phyloP scores from a whole-genome alignment of 2,113 vertebrate genomes.

The Ursus arctos region DNA sequence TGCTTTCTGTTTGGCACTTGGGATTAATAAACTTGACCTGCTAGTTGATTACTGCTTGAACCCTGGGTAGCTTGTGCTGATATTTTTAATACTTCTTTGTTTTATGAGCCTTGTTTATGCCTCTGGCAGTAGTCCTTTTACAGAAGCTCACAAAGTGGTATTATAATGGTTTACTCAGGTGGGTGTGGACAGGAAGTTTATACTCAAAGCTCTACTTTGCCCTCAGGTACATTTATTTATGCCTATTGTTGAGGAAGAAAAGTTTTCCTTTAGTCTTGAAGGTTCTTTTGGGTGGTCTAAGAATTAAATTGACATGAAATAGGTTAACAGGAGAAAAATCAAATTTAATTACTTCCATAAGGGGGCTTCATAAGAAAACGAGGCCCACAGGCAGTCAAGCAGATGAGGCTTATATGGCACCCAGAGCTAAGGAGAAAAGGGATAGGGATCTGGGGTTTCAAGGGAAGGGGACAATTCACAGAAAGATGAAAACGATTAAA shows the following conservation, averaged over 20 bases:
- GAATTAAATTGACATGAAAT: background rate
- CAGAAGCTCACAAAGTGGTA: background rate
- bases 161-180: background rate
- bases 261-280: background rate
- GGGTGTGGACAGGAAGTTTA: background rate
- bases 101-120: conserved; percentile 10
- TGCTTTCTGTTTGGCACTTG: background rate
- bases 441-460: background rate
- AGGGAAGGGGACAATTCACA: background rate
- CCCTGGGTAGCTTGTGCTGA: background rate
- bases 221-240: conserved; percentile 28
- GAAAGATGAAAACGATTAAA: background rate
- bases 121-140: conserved; percentile 21
- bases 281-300: background rate
- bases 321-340: background rate
- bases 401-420: background rate
- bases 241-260: background rate
- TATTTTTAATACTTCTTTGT: conserved; percentile 10
- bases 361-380: background rate
- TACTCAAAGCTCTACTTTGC: background rate
- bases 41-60: conserved; percentile 42
- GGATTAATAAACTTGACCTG: conserved; percentile 51
- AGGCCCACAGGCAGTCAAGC: background rate
- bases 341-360: background rate
- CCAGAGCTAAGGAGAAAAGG: background rate